Evolutionary conservation across 2,888 invertebrate species (phyloP), one percentile per base, ranked within the genome.

Genomic region (Calameuta idolon): DNA sequence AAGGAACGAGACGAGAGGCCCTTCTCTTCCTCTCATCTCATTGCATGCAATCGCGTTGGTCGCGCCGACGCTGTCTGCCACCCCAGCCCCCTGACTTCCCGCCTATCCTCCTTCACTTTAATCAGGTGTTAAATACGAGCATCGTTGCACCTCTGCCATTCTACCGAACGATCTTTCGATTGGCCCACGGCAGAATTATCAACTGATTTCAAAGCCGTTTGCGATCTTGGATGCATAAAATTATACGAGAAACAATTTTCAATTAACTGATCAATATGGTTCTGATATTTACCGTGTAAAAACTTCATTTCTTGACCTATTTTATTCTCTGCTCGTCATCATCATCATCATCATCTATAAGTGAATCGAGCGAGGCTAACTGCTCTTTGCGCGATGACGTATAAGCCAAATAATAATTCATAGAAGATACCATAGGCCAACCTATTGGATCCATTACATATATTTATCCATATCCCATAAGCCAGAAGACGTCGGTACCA

Each of bases 51-150:
- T 89, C 87, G 87, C 85, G 88, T 87, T 85, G 87, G 89, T 89
- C 88, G 89, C 88, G 90, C 89, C 86, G 87, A 87, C 85, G 84
- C 84, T 83, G 77, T 81, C 76, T 55, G 40, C 40, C 40, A 55
- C 40, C 40, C 40, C 40, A 9, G 40, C 23, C 40, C 81, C 79
- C 83, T 83, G 37, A 12, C 81, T 83, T 79, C 83, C 77, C 68
- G 79, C 76, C 76, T 78, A 75, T 40, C 30, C 74, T 68, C 15
- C 37, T 34, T 69, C 83, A 81, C 86, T 89, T 90, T 89, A 90
- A 90, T 90, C 89, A 90, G 90, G 90, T 90, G 90, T 90, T 90
- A 90, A 90, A 90, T 90, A 90, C 88, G 89, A 89, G 87, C 88
- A 86, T 88, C 87, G 86, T 82, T 83, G 81, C 75, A 76, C 77